Evolutionary conservation across 2,888 invertebrate genomes (phyloP).

Genomic region (Zygogramma bicolorata): DNA sequence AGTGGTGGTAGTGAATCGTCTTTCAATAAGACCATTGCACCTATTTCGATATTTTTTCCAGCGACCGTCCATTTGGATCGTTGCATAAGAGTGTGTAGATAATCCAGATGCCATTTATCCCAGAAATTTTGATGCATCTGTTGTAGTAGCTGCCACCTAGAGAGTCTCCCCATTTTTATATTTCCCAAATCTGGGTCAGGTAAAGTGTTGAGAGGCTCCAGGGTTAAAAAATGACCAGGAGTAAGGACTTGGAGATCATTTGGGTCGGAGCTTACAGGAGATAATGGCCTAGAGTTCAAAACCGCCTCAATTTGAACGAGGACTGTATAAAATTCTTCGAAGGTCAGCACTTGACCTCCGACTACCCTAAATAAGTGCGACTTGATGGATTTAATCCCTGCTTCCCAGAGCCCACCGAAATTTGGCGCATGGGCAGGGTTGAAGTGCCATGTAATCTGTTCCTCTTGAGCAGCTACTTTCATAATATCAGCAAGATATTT

Average conservation of each 20-base stretch:
- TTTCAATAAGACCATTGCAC: neutral
- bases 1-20: neutral
- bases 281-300: neutral
- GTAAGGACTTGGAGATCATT: neutral
- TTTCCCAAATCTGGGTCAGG: neutral
- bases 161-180: neutral
- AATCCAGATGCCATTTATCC: neutral
- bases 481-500: no score
- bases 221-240: neutral
- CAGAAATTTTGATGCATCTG: neutral
- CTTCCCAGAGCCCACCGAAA: no score
- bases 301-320: neutral
- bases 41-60: neutral
- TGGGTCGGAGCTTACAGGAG: neutral
- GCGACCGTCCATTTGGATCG: neutral
- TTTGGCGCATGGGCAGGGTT: no score
- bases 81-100: neutral
- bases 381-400: neutral
- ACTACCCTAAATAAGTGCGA: neutral
- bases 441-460: no score
- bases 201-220: neutral
- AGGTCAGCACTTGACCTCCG: neutral
- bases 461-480: no score
- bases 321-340: neutral
- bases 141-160: neutral